Evolutionary conservation across 1,140 invertebrate species (phyloP), one percentile per base, ranked within the genome.

Genomic region (Zelostemma sp.): DNA sequence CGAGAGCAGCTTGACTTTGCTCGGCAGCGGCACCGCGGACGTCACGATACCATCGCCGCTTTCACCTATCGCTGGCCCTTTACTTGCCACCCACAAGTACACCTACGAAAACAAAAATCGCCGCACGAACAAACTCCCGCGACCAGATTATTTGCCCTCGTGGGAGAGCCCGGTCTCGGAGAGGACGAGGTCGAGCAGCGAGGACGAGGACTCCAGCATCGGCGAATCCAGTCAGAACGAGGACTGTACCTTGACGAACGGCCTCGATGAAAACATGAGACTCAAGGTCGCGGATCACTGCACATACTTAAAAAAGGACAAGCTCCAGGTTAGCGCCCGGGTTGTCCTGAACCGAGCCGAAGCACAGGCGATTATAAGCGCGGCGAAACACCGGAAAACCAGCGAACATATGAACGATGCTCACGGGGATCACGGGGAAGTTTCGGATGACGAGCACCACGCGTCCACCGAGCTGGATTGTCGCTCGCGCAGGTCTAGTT

Each of bases 61-160:
- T 0, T 85, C 83, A 12, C 82, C 83, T 0, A 77, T 84, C n/a
- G 79, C 81, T 9, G 83, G 82, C 0, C 80, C 84, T 6, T 61
- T 86, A 1, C 51, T 85, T 0, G 77, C 81, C n/a, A 81, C 80
- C 62, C 80, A 84, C 74, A 84, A 84, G 33, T 85, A 80, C 45
- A 85, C 83, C 0, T 86, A 86, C 40, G 40, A 80, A 1, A 86
- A 86, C 43, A 85, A 85, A 19, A 85, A 84, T n/a, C 78, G 80
- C 0, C 41, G 72, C 0, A 6, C 28, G 0, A 68, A 65, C 0
- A 81, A 83, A 31, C 62, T 81, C 2, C 53, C 72, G 0, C 63
- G 76, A 1, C 70, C 78, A 25, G 76, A 77, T 5, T 83, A 79
- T 12, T 62, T 84, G 4, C 65, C 58, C 11, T 71, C 79, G 8